phyloP scores from a whole-genome alignment of 2,113 vertebrate genomes.

The Eclectus roratus region DNA sequence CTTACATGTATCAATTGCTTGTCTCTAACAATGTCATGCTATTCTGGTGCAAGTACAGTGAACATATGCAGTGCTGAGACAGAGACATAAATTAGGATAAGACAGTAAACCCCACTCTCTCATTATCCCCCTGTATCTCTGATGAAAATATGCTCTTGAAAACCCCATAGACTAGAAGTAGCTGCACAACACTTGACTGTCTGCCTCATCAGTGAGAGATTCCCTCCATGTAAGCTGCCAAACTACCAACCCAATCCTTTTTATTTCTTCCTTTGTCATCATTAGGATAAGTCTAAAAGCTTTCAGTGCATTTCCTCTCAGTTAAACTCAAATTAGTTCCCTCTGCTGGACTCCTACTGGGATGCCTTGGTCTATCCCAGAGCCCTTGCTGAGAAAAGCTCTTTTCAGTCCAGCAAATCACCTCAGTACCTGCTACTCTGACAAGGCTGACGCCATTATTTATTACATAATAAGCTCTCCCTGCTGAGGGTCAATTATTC shows the following conservation, averaged over 20 bases:
- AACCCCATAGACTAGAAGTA: neutral
- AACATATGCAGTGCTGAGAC: neutral
- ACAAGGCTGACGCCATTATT: conserved; percentile 70
- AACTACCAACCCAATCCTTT: conserved; percentile 63
- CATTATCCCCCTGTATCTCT: neutral
- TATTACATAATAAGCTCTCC: conserved; percentile 72
- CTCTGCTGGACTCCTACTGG: conserved; percentile 64
- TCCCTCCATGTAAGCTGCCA: conserved; percentile 38
- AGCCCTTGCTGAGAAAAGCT: conserved; percentile 72
- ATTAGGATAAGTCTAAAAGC: conserved; percentile 55
- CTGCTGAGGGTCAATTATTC: conserved; percentile 81
- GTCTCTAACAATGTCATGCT: neutral
- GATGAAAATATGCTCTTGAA: neutral
- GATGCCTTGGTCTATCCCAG: conserved; percentile 62
- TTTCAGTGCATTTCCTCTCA: conserved; percentile 59
- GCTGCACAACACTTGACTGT: neutral
- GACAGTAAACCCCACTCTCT: neutral
- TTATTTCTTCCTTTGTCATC: conserved; percentile 59
- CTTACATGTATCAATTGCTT: neutral
- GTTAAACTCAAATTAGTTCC: conserved; percentile 75
- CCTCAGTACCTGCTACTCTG: conserved; percentile 66
- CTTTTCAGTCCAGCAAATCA: conserved; percentile 69
- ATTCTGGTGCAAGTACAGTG: neutral
- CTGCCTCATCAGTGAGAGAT: neutral
- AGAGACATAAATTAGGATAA: neutral